Base-by-base conservation (phyloP, 2,113 vertebrate genomes). In the Verasper variegatus region DNA sequence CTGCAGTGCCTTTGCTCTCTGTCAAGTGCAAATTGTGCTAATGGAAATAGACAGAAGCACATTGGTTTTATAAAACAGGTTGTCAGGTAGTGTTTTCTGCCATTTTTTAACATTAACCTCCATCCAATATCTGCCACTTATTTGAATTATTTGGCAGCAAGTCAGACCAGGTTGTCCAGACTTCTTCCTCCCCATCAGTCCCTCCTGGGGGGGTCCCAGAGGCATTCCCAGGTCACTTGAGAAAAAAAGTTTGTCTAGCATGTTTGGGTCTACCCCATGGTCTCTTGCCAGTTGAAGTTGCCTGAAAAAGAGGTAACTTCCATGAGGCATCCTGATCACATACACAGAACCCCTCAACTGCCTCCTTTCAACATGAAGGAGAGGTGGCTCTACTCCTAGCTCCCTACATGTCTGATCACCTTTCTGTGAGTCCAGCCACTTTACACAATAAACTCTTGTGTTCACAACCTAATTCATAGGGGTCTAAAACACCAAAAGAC, bases 21-120 rank as follows among this genome's bases (percentile, higher is more conserved):
- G 83, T 88, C 90, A 93, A 86, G 85, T 81, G 83, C 82, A 88
- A 89, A 93, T 78, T 85, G 90, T 88, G 90, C 90, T 88, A 84
- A 84, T 89, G 90, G 85, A 91, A 88, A 88, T 85, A 77, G 62
- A 71, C 62, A 78, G 51, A 82, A 81, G 79, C 54, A 66, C 42
- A 31, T 64, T 5, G 59, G 58, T 83, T 83, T 87, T 84, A 82
- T 84, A 71, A 61, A 74, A 73, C 2, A 52, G 31, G 21, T 56
- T 5, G 66, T 79, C 58, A 81, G 56, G n/a, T 20, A 11, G 14
- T 14, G 1, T 71, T 74, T 71, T 58, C 15, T 68, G 58, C 40
- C 23, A 65, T 51, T 64, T 68, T 47, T 61, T 1, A 14, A 21
- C 59, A 68, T 51, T 69, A 8, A 5, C 45, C 18, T 42, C 35